These are phyloP conservation scores for Procavia capensis DNA, from an alignment of 2,113 vertebrate species.

Conservation along the genomic window DNA sequence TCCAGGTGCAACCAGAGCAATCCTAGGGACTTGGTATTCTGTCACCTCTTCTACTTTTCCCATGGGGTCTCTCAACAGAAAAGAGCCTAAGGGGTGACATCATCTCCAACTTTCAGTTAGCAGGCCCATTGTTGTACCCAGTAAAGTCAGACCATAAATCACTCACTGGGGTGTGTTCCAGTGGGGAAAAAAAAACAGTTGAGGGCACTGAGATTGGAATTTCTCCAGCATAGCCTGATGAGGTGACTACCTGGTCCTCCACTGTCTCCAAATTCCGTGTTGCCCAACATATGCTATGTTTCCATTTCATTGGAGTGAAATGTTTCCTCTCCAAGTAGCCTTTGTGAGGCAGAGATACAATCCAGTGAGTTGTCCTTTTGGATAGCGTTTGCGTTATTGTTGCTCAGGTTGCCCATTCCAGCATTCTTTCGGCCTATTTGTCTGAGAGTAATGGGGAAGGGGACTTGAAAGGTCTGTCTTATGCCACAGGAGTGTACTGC, in stretches of 20 bases:
- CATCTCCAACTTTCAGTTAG: not conserved
- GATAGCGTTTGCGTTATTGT: too few species aligned
- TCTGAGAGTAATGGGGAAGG: too few species aligned
- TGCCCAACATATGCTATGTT: not conserved
- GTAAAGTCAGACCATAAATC: not conserved
- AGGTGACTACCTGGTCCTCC: not conserved
- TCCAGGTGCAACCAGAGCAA: too few species aligned
- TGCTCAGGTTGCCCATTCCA: too few species aligned
- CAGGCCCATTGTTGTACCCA: not conserved
- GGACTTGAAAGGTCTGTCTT: too few species aligned
- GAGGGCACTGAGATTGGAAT: not conserved
- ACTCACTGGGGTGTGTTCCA: too few species aligned
- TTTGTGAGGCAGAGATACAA: not conserved
- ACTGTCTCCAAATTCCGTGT: not conserved
- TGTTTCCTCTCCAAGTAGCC: not conserved
- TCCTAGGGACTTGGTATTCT: too few species aligned
- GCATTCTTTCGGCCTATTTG: too few species aligned
- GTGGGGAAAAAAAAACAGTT: not conserved
- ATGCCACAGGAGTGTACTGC: too few species aligned
- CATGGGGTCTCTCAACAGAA: not conserved
- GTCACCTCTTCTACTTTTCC: too few species aligned
- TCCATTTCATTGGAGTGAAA: too few species aligned
- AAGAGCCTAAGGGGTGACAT: not conserved
- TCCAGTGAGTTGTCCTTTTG: too few species aligned
- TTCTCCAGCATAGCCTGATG: not conserved